Evolutionary conservation across 2,888 invertebrate species (phyloP).

Genomic region (Epistrophe grossulariae): DNA sequence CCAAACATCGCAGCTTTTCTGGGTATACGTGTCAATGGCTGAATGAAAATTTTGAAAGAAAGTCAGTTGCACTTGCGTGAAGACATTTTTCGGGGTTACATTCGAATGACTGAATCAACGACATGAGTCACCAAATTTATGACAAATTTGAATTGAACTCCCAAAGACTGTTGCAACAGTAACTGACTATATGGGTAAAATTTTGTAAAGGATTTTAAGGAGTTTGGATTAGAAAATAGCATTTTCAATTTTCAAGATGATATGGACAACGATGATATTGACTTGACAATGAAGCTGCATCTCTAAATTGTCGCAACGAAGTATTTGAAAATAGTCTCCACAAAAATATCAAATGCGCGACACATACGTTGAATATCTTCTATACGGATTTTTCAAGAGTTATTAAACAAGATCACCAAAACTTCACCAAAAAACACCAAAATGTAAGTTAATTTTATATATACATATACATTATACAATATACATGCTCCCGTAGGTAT

Average conservation of each 20-base stretch:
- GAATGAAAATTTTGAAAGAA: neutral
- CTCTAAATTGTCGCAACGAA: neutral
- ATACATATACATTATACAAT: too few relatives aligned
- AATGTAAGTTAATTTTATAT: neutral
- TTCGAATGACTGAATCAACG: constrained; percentile 21
- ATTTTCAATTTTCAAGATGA: neutral
- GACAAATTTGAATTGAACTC: constrained; percentile 16
- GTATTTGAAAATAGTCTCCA: neutral
- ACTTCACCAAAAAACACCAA: neutral
- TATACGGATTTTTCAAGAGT: neutral
- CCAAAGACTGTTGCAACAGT: constrained; percentile 13
- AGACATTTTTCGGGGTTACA: neutral
- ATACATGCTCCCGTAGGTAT: too few relatives aligned
- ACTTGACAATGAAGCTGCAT: neutral
- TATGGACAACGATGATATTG: too few relatives aligned
- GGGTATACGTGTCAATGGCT: neutral
- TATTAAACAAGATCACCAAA: neutral
- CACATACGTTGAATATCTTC: neutral
- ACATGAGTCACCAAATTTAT: constrained; percentile 31
- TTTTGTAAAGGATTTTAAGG: constrained; percentile 31
- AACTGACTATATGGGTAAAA: neutral
- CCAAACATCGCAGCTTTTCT: neutral
- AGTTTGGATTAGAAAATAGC: constrained; percentile 24
- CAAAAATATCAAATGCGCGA: neutral
- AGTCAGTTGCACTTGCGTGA: neutral